A percentile compares a stretch with the other conserved stretches of the same genome.
Conservation (phyloP, 1,140 invertebrate genomes). For the Heliothis subflexa region DNA sequence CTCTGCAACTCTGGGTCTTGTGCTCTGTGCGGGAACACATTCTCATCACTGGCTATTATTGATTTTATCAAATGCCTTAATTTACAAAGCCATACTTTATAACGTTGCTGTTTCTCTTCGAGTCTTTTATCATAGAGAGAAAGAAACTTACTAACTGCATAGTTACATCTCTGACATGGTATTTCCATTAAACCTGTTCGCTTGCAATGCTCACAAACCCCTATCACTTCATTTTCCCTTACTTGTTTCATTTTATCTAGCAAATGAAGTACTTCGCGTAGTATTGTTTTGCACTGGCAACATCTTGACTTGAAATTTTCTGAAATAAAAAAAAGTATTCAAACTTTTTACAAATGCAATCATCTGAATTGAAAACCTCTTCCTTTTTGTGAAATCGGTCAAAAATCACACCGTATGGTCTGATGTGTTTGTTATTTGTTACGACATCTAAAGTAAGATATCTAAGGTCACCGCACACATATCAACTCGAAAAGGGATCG, state of each 20-base stretch:
- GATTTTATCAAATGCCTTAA: slow-evolving; percentile 50
- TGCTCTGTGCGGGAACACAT: slow-evolving; percentile 48
- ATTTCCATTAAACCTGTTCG: slow-evolving; percentile 20
- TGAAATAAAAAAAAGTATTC: slow-evolving; percentile 17
- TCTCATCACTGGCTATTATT: slow-evolving; percentile 44
- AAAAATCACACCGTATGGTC: too few species aligned
- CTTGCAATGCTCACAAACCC: slow-evolving; percentile 61
- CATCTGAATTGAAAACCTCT: too few species aligned
- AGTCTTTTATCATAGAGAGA: slow-evolving; percentile 33
- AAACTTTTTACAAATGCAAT: not conserved
- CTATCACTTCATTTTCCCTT: slow-evolving; percentile 56
- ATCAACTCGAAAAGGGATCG: too few species aligned
- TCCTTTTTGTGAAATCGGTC: too few species aligned
- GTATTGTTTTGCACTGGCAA: slow-evolving; percentile 52
- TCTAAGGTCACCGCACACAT: too few species aligned
- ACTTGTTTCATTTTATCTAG: slow-evolving; percentile 58
- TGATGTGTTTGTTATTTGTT: too few species aligned
- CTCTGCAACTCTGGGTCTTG: slow-evolving; percentile 52
- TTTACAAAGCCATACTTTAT: slow-evolving; percentile 52
- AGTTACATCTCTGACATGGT: slow-evolving; percentile 60
- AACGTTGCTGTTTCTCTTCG: slow-evolving; percentile 43
- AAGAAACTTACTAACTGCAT: slow-evolving; percentile 54
- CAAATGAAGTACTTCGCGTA: slow-evolving; percentile 54
- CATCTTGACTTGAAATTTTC: slow-evolving; percentile 58
- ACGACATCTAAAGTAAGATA: too few species aligned